Percentiles rank a stretch among this genome's conserved stretches.
Conservation (phyloP, 2,888 invertebrate genomes). For the Pandemis cinnamomeana region DNA sequence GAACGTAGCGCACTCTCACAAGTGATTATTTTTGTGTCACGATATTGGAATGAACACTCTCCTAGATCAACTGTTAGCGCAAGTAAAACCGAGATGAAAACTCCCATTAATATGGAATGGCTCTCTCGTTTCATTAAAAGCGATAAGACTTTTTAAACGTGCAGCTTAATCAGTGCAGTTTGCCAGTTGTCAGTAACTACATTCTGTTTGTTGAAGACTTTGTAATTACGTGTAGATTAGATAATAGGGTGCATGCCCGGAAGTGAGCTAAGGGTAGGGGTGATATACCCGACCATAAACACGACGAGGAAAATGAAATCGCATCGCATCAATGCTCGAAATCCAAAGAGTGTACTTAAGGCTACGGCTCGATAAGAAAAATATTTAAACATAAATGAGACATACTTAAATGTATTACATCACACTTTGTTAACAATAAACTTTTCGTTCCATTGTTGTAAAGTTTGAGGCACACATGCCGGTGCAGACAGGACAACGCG, state of each 20-base stretch:
- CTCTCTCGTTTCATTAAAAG: slow-evolving; percentile 19
- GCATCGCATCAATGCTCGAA: too few relatives aligned
- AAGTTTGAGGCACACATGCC: slow-evolving; percentile 29
- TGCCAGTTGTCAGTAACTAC: not conserved
- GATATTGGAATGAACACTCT: slow-evolving; percentile 56
- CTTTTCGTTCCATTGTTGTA: slow-evolving; percentile 35
- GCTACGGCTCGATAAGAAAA: not conserved
- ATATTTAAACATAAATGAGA: not conserved
- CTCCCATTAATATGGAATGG: slow-evolving; percentile 24
- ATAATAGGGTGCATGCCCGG: not conserved
- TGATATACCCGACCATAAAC: too few relatives aligned
- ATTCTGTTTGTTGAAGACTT: not conserved
- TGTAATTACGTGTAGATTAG: too few relatives aligned
- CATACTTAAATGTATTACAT: slow-evolving; percentile 15
- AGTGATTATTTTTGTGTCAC: slow-evolving; percentile 61
- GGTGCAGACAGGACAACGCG: slow-evolving; percentile 62
- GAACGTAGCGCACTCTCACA: slow-evolving; percentile 53
- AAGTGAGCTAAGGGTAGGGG: too few relatives aligned
- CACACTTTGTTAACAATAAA: slow-evolving; percentile 27
- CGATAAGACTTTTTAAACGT: not conserved
- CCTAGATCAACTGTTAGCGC: slow-evolving; percentile 43
- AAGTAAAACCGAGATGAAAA: slow-evolving; percentile 29
- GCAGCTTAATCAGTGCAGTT: not conserved
- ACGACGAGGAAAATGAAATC: too few relatives aligned
- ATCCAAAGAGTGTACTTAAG: too few relatives aligned